Evolutionary conservation across 2,888 invertebrate genomes (phyloP), one percentile per base, ranked within the genome.

Genomic region (Hetaerina titia): DNA sequence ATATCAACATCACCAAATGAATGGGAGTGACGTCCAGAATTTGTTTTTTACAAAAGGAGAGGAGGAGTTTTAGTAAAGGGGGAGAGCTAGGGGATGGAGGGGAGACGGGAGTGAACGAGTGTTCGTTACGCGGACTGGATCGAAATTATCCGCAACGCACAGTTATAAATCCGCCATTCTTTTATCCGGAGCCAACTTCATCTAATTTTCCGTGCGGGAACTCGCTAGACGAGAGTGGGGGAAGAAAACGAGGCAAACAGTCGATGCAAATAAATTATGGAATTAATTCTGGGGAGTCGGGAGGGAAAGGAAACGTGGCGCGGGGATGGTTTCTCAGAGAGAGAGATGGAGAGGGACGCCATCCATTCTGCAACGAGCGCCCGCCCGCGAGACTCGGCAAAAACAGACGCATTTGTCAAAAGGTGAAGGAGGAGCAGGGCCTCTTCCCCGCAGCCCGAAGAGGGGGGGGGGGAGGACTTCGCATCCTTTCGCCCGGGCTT

Each of bases 241-340:
- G 69, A n/a, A 69, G 19, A 81, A 31, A 81, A 81, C 81, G 81
- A 31, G 31, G 31, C 31, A 81, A 81, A 81, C 81, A 81, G 81
- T 81, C 81, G 8, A 81, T 81, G 81, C 81, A 81, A 81, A 81
- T 81, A 81, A 81, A 81, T 81, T 81, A 81, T 31, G 81, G 81
- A 81, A 81, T 81, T 81, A 81, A 81, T 31, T 81, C 31, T 31
- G 81, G 11, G 81, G 31, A 15, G 81, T n/a, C 6, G 81, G 81
- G 31, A 7, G 4, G n/a, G 31, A 11, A 15, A 31, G 13, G 31
- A 31, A 31, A 2, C 31, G 13, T 19, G 4, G 81, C 81, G 81
- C 11, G 9, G 25, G 25, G 74, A 74, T 74, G 17, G 45, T 17
- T 74, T 9, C 69, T 69, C 22, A 6, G 69, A 45, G 45, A 45